Evolutionary conservation across 2,797 vertebrate species (phyloP).

Genomic region (Diceros bicornis): DNA sequence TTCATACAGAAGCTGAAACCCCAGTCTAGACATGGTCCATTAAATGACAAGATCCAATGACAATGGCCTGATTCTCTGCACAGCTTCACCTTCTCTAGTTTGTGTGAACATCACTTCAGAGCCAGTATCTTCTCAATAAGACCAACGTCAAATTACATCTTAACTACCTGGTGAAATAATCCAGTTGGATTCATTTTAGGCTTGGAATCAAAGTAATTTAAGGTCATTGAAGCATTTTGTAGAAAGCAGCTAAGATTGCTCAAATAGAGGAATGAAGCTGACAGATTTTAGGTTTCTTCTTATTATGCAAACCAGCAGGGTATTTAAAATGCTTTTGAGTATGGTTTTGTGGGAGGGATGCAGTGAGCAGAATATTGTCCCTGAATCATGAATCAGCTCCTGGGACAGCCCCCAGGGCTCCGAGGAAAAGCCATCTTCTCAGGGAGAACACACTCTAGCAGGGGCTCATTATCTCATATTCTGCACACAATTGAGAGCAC

Average conservation of each 20-base stretch:
- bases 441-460: neutral
- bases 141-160: neutral
- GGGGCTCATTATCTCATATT: conserved; percentile 37
- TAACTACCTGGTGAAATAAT: conserved; percentile 13
- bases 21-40: neutral
- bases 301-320: neutral
- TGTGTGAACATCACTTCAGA: neutral
- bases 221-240: neutral
- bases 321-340: neutral
- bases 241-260: neutral
- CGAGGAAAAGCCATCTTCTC: neutral
- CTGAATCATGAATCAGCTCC: neutral
- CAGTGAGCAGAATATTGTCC: neutral
- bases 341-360: neutral
- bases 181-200: neutral
- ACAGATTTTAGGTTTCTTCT: neutral
- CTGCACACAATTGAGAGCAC: neutral
- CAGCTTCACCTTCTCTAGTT: neutral
- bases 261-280: neutral
- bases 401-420: neutral
- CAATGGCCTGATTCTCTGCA: neutral
- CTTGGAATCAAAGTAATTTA: neutral
- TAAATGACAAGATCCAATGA: neutral
- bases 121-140: neutral
- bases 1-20: neutral